Evolutionary conservation across 2,797 vertebrate species (phyloP), one percentile per base, ranked within the genome.

Genomic region (Thamnophis elegans): DNA sequence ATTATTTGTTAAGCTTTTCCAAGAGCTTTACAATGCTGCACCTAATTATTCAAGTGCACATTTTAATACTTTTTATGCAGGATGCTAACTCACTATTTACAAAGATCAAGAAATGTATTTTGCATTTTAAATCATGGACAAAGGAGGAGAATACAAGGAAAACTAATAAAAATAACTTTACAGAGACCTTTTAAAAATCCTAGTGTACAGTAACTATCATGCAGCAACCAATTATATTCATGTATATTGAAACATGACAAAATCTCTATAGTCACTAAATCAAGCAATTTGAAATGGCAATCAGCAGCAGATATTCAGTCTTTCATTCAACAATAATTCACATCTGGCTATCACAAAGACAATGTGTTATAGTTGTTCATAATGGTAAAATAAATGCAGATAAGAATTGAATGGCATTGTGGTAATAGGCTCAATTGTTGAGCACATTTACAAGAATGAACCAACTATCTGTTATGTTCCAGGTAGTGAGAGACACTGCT

Each of bases 151-250:
- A 56, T 13, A 93, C 90, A 87, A 53, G 85, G 5, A 90, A 93
- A 94, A 87, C 25, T 2, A 36, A 13, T 42, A 42, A 68, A 78
- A 92, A 25, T 59, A 92, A 12, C 13, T 90, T 28, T 62, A 32
- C 86, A 88, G 7, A 0, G 68, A 86, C 0, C 2, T 58, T 12
- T 94, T n/a, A 58, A 92, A 94, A 62, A 87, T 92, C 94, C 10
- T 47, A 88, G 53, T 42, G 55, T 89, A 10, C 65, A 62, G 60
- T 62, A 60, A 56, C 20, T 89, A 42, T 92, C 65, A 26, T 59
- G 94, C 89, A 95, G 92, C 90, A 94, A n/a, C 88, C 58, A 82
- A 95, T 91, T 89, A 93, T 55, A 28, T 87, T n/a, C n/a, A 58
- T 54, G 68, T 90, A 94, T 55, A 92, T 89, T 62, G 28, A 26